A percentile compares a stretch with the other conserved stretches of the same genome.
phyloP scores from a whole-genome alignment of 2,888 invertebrate genomes.

The Alloplasta piceator region DNA sequence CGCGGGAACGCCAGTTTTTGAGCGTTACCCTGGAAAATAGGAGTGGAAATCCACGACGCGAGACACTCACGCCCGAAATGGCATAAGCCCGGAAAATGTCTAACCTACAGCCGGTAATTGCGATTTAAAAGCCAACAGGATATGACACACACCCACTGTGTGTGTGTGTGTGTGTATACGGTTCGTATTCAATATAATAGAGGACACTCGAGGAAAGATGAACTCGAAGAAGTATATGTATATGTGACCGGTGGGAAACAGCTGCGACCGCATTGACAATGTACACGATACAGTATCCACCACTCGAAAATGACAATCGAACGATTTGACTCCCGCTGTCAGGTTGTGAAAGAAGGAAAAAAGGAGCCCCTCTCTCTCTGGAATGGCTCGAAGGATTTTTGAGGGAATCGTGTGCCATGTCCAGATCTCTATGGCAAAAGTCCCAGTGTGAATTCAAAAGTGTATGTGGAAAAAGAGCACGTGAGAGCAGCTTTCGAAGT shows the following conservation, averaged over 20 bases:
- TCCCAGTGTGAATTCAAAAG: background rate
- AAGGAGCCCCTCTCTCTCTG: constrained; percentile 21
- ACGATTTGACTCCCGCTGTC: constrained; percentile 78
- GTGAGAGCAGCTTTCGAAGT: background rate
- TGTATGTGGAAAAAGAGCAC: background rate
- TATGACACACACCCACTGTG: constrained; percentile 48
- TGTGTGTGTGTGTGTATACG: constrained; percentile 1
- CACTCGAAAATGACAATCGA: constrained; percentile 76
- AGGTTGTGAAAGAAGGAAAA: constrained; percentile 47
- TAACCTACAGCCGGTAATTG: constrained; percentile 63
- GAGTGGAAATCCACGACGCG: constrained; percentile 15
- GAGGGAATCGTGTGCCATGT: constrained; percentile 11
- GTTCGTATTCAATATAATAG: constrained; percentile 17
- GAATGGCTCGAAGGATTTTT: constrained; percentile 35
- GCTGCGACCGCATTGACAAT: constrained; percentile 67
- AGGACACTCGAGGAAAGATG: constrained; percentile 41
- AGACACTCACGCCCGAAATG: constrained; percentile 46
- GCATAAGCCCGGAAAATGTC: constrained; percentile 23
- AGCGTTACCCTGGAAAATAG: constrained; percentile 65
- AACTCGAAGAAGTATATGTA: constrained; percentile 25
- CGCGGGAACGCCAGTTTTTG: constrained; percentile 67
- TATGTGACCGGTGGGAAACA: constrained; percentile 41
- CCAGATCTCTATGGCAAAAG: constrained; percentile 5
- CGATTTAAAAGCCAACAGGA: constrained; percentile 68
- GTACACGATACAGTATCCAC: constrained; percentile 53